Evolutionary conservation across 2,888 invertebrate species (phyloP).

Genomic region (Zeuzera pyrina): DNA sequence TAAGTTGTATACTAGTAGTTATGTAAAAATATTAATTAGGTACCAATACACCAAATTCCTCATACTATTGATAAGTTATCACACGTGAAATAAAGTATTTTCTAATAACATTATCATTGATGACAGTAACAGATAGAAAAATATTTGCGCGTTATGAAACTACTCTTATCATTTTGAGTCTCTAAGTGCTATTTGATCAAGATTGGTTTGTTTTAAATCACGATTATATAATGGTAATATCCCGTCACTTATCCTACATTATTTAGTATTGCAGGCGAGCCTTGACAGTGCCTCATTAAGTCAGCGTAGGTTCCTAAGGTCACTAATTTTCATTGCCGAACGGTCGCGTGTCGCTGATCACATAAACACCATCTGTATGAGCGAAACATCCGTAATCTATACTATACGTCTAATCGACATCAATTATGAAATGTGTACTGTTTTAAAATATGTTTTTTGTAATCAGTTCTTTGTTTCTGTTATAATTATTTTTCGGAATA

Average conservation of each 20-base stretch:
- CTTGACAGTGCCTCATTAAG: conserved; percentile 43
- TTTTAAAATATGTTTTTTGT: neutral
- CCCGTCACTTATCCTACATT: conserved; percentile 8
- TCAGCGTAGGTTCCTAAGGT: conserved; percentile 43
- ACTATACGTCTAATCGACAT: neutral
- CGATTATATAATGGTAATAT: conserved; percentile 11
- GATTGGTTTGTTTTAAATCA: conserved; percentile 17
- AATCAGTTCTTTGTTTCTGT: no score
- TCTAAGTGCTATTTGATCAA: conserved; percentile 9
- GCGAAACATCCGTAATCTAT: no score
- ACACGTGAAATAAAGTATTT: no score
- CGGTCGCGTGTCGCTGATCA: conserved; percentile 26
- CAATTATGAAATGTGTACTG: neutral
- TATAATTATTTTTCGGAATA: no score
- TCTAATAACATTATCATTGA: no score
- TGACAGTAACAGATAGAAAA: no score
- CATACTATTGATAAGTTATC: no score
- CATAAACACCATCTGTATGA: conserved; percentile 22
- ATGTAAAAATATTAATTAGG: no score
- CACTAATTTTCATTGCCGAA: conserved; percentile 35
- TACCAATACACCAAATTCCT: no score
- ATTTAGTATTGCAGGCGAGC: conserved; percentile 12
- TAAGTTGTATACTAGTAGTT: no score
- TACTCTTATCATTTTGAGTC: conserved; percentile 5
- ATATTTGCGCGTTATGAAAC: no score